These are phyloP conservation scores for Pogonomyrmex californicus DNA, from an alignment of 1,140 invertebrate species.

Conservation along the genomic window DNA sequence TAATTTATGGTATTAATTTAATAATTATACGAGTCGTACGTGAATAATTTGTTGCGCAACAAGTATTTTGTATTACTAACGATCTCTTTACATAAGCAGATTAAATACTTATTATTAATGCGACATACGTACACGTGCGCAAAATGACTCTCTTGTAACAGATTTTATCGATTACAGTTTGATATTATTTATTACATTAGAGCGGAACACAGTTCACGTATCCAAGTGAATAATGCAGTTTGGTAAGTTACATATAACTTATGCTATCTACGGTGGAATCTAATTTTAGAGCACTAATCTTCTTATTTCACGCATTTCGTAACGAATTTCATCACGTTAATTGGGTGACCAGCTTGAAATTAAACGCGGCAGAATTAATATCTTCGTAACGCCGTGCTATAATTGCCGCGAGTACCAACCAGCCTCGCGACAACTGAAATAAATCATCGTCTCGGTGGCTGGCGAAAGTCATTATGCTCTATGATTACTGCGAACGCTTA, in stretches of 20 bases:
- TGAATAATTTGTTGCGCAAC: background rate
- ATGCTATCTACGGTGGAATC: background rate
- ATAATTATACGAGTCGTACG: background rate
- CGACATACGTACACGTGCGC: background rate
- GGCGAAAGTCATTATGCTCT: constrained; percentile 49
- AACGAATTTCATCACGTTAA: background rate
- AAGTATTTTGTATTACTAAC: background rate
- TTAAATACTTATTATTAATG: constrained; percentile 18
- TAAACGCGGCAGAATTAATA: constrained; percentile 43
- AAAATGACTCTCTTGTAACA: background rate
- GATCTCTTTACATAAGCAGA: background rate
- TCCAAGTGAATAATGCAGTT: background rate
- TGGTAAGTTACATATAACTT: background rate
- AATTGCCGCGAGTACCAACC: constrained; percentile 24
- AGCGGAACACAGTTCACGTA: background rate
- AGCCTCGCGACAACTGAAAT: constrained; percentile 20
- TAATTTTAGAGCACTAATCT: background rate
- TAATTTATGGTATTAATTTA: background rate
- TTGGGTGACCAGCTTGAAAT: constrained; percentile 27
- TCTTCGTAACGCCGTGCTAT: constrained; percentile 14
- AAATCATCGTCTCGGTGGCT: constrained; percentile 37
- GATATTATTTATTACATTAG: background rate
- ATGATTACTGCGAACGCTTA: constrained; percentile 42
- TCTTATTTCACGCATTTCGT: background rate
- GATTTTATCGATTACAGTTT: background rate